These are phyloP conservation scores for Ptyas mucosa DNA, from an alignment of 2,113 vertebrate species.

Conservation along the genomic window DNA sequence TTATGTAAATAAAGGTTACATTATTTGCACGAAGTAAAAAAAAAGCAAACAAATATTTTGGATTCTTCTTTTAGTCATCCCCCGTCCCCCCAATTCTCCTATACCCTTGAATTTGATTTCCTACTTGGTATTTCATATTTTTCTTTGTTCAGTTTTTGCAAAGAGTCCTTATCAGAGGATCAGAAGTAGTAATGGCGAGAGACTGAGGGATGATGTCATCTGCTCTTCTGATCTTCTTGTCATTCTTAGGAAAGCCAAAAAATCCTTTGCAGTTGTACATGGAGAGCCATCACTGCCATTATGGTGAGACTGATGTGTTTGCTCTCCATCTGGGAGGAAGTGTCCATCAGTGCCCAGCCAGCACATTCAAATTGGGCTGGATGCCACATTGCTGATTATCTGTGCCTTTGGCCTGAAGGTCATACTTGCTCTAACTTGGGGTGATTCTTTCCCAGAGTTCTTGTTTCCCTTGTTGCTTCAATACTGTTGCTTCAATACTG, in stretches of 20 bases:
- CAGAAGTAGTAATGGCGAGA: neutral
- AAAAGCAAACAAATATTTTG: neutral
- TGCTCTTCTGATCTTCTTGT: neutral
- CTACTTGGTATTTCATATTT: neutral
- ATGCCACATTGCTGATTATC: neutral
- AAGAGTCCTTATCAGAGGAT: neutral
- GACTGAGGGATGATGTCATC: neutral
- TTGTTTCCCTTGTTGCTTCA: neutral
- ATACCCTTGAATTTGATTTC: neutral
- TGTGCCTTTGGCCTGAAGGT: neutral
- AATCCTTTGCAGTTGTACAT: neutral
- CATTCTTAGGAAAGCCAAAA: neutral
- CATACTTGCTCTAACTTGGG: neutral
- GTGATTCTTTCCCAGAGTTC: neutral
- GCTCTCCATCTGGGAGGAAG: neutral
- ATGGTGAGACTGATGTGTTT: neutral
- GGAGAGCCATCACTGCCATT: neutral
- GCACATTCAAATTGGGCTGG: neutral
- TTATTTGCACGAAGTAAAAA: neutral
- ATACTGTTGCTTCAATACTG: neutral
- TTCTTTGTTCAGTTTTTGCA: neutral
- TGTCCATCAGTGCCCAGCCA: neutral
- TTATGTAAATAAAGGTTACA: neutral
- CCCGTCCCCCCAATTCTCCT: neutral
- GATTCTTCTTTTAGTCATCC: neutral